phyloP scores from a whole-genome alignment of 2,797 vertebrate species.

The Garrulus glandarius region DNA sequence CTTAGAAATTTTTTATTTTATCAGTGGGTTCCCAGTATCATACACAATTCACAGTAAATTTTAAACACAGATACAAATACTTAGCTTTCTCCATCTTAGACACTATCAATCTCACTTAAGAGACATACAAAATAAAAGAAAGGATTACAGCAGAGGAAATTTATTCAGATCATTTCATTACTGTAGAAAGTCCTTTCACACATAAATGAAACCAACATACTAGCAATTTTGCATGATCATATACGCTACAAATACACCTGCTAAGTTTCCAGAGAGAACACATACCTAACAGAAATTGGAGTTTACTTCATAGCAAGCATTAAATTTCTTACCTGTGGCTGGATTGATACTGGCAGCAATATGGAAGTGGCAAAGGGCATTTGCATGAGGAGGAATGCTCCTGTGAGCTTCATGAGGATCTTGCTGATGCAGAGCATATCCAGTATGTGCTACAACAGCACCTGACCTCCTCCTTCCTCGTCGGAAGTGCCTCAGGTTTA shows the following conservation, averaged over 20 bases:
- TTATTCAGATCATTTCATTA: not conserved
- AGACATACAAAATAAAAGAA: not conserved
- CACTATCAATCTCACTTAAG: not conserved
- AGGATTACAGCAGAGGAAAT: not conserved
- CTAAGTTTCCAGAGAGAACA: not conserved
- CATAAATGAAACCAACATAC: not conserved
- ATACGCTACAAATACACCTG: not conserved
- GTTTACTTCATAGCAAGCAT: not conserved
- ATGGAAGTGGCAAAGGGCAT: constrained; percentile 97
- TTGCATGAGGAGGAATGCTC: constrained; percentile 81
- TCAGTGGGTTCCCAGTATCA: not conserved
- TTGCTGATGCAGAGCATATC: constrained; percentile 85
- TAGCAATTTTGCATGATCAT: not conserved
- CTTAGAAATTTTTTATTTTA: not conserved
- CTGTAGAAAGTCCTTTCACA: not conserved
- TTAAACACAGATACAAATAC: not conserved
- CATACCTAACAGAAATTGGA: not conserved
- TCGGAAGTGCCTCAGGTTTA: constrained; percentile 83
- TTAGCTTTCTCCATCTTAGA: not conserved
- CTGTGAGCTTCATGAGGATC: constrained; percentile 86
- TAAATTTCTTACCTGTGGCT: constrained; percentile 84
- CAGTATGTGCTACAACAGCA: constrained; percentile 83
- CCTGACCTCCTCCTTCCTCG: constrained; percentile 78
- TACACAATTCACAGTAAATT: not conserved
- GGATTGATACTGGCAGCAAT: constrained; percentile 99